Evolutionary conservation across 2,113 vertebrate species (phyloP).

Genomic region (Lampris incognitus): DNA sequence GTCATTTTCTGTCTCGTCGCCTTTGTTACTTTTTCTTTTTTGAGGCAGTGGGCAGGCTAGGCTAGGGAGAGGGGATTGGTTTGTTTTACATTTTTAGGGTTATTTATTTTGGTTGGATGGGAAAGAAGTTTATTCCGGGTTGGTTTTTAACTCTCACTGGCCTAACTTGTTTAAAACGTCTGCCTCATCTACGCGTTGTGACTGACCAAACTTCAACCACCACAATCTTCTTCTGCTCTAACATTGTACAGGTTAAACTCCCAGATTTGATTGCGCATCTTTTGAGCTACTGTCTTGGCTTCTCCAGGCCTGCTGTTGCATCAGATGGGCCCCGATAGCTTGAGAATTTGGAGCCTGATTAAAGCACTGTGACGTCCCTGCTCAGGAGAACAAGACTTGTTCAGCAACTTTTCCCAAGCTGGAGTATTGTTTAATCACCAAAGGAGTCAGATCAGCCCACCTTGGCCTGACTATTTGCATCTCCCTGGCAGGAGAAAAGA

Average conservation of each 20-base stretch:
- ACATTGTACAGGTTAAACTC: slow-evolving; percentile 2
- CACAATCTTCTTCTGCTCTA: slow-evolving; percentile 5
- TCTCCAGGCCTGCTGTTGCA: slow-evolving; percentile 46
- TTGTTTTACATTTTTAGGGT: too few species aligned
- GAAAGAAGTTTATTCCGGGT: not conserved
- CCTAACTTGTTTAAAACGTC: slow-evolving; percentile 28
- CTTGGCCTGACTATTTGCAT: not conserved
- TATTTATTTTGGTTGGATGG: not conserved
- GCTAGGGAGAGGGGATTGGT: not conserved
- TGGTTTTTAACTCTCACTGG: slow-evolving; percentile 19
- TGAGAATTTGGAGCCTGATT: slow-evolving; percentile 52
- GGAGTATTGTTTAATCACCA: not conserved
- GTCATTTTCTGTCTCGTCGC: not conserved
- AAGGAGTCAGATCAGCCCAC: not conserved
- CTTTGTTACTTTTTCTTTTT: not conserved
- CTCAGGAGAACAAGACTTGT: slow-evolving; percentile 2
- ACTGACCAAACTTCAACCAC: slow-evolving; percentile 27
- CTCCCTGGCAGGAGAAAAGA: not conserved
- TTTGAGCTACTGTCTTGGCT: slow-evolving; percentile 21
- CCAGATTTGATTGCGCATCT: slow-evolving; percentile 45
- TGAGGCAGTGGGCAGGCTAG: not conserved
- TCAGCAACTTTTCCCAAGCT: not conserved
- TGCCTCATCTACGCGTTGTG: slow-evolving; percentile 4
- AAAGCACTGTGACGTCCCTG: slow-evolving; percentile 32
- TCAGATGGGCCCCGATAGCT: slow-evolving; percentile 38